A percentile compares a stretch with the other conserved stretches of the same genome.
These are phyloP conservation scores for Epinephelus cyanopodus DNA, from an alignment of 2,113 vertebrate species.

Conservation along the genomic window DNA sequence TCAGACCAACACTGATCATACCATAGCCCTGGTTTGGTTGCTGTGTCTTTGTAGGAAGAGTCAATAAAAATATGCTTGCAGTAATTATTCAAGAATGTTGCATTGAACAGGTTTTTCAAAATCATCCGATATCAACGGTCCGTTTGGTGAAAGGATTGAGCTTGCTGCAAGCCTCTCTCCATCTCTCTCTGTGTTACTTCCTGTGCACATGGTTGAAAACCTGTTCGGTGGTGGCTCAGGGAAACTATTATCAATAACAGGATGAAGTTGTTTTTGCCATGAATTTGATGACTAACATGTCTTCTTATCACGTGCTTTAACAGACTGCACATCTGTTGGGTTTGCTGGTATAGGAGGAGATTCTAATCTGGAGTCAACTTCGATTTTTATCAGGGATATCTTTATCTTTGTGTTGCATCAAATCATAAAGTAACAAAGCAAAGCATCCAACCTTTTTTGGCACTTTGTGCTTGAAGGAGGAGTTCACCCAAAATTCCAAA, in stretches of 20 bases:
- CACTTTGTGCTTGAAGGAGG: not conserved
- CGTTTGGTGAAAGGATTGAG: not conserved
- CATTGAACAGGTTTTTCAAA: conserved; percentile 1
- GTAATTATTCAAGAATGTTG: not conserved
- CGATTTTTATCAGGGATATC: not conserved
- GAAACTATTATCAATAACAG: not conserved
- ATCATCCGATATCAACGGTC: not conserved
- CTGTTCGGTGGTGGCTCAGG: not conserved
- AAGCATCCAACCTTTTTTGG: not conserved
- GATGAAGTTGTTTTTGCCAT: not conserved
- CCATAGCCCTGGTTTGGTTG: not conserved
- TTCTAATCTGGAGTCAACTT: not conserved
- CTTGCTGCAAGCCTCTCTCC: not conserved
- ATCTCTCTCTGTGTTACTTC: conserved; percentile 1
- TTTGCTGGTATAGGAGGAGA: not conserved
- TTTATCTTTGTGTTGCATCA: not conserved
- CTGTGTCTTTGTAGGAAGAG: not conserved
- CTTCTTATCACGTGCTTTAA: not conserved
- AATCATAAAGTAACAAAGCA: not conserved
- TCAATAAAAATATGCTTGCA: not conserved
- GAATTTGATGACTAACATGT: not conserved
- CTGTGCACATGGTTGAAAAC: conserved; percentile 11
- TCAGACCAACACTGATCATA: not conserved
- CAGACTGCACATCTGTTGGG: conserved; percentile 5
- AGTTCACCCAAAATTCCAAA: too few species aligned